Evolutionary conservation across 2,797 vertebrate genomes (phyloP).

Genomic region (Catamblyrhynchus diadema): DNA sequence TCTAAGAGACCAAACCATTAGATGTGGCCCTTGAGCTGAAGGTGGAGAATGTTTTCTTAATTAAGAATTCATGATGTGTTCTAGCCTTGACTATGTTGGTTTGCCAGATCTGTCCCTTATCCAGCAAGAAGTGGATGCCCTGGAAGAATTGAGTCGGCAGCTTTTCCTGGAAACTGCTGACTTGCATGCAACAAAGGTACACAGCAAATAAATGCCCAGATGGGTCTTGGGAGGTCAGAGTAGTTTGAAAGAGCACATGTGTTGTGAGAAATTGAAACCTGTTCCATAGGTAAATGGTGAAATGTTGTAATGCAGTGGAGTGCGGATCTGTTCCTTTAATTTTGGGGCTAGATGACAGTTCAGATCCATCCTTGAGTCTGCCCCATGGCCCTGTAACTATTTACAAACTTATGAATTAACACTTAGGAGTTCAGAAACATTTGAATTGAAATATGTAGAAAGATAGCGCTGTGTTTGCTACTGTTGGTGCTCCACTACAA

Average conservation of each 20-base stretch:
- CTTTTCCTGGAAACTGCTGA: constrained; percentile 97
- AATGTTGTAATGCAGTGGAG: neutral
- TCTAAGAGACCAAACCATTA: neutral
- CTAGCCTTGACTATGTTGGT: constrained; percentile 71
- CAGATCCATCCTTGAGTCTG: neutral
- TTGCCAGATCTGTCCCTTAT: constrained; percentile 90
- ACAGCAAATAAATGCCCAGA: neutral
- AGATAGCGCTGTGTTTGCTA: neutral
- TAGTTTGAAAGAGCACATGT: neutral
- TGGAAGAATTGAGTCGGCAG: constrained; percentile 95
- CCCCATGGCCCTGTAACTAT: neutral
- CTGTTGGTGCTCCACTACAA: neutral
- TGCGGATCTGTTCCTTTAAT: neutral
- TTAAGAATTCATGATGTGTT: neutral
- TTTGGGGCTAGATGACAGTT: neutral
- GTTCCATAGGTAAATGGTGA: neutral
- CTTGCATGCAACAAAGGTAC: constrained; percentile 95
- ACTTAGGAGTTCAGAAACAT: neutral
- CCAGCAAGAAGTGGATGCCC: constrained; percentile 95
- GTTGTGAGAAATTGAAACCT: neutral
- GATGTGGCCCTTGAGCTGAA: neutral
- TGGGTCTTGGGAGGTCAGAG: neutral
- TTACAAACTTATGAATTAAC: neutral
- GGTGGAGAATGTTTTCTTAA: neutral
- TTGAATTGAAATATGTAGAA: neutral